Evolutionary conservation across 2,113 vertebrate species (phyloP).

Genomic region (Columbina picui): DNA sequence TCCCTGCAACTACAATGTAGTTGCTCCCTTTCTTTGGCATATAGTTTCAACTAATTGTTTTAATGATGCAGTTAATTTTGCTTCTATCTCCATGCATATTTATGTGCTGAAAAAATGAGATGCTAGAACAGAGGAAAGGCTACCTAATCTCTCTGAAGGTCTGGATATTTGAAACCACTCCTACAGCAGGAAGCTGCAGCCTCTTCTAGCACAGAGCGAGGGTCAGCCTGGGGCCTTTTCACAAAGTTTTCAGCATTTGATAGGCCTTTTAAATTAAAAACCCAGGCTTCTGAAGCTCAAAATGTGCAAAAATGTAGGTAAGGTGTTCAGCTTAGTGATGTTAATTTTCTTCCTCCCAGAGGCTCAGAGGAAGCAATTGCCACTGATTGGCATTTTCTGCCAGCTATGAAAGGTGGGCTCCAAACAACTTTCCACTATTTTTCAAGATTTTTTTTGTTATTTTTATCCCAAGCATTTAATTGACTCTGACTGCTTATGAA

Average conservation of each 20-base stretch:
- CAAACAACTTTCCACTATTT: background rate
- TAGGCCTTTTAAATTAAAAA: conserved; percentile 9
- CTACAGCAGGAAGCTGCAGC: background rate
- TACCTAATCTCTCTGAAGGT: background rate
- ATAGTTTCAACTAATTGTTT: background rate
- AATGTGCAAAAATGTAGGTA: background rate
- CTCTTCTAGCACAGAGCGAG: background rate
- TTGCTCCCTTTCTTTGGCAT: background rate
- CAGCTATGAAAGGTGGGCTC: background rate
- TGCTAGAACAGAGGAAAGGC: background rate
- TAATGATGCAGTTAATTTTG: conserved; percentile 39
- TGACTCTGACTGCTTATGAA: background rate
- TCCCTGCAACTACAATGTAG: background rate
- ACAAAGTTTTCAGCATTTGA: background rate
- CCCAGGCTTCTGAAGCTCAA: background rate
- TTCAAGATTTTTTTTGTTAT: background rate
- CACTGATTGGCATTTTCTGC: background rate
- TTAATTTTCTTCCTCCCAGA: background rate
- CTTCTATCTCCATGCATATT: background rate
- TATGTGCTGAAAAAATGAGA: background rate
- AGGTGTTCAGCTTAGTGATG: background rate
- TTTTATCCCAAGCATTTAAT: conserved; percentile 12
- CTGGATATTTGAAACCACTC: background rate
- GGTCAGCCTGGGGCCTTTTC: background rate
- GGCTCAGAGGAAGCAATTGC: background rate